Conservation (phyloP, 2,888 invertebrate genomes). For the Lepas anatifera region DNA sequence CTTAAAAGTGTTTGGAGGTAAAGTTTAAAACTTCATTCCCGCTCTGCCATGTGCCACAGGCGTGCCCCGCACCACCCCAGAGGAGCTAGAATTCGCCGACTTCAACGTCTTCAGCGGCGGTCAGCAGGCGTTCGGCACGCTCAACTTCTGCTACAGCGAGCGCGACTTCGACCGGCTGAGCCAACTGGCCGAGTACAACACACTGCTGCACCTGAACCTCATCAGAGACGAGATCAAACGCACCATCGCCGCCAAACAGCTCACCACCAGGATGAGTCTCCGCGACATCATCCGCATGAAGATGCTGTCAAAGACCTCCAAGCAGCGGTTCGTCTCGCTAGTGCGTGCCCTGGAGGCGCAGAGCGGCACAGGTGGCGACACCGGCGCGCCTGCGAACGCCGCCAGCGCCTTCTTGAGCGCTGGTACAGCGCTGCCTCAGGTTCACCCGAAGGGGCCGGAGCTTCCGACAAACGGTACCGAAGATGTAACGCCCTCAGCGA, state of each 20-base stretch:
- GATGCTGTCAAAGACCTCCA: neutral
- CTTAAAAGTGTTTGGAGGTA: too few species aligned
- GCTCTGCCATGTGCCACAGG: slow-evolving; percentile 29
- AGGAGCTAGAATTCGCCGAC: slow-evolving; percentile 35
- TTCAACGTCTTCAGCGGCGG: slow-evolving; percentile 37
- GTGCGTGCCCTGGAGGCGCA: neutral
- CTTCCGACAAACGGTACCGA: too few species aligned
- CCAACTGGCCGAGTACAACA: slow-evolving; percentile 37
- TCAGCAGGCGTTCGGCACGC: slow-evolving; percentile 35
- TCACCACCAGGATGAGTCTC: slow-evolving; percentile 13
- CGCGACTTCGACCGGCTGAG: slow-evolving; percentile 34
- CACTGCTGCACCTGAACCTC: slow-evolving; percentile 31
- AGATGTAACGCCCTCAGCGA: too few species aligned
- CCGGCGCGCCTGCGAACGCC: neutral
- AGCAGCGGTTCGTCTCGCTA: neutral
- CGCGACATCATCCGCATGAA: slow-evolving; percentile 16
- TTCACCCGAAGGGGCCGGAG: too few species aligned
- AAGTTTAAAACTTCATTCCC: too few species aligned
- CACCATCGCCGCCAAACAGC: slow-evolving; percentile 27
- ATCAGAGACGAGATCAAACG: slow-evolving; percentile 32
- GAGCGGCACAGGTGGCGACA: neutral
- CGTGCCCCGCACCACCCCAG: slow-evolving; percentile 32
- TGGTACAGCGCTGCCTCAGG: too few species aligned
- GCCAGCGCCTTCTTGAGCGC: neutral
- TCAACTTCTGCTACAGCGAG: slow-evolving; percentile 36